Evolutionary conservation across 2,888 invertebrate species (phyloP), one percentile per base, ranked within the genome.

Genomic region (Mylabris sibirica): DNA sequence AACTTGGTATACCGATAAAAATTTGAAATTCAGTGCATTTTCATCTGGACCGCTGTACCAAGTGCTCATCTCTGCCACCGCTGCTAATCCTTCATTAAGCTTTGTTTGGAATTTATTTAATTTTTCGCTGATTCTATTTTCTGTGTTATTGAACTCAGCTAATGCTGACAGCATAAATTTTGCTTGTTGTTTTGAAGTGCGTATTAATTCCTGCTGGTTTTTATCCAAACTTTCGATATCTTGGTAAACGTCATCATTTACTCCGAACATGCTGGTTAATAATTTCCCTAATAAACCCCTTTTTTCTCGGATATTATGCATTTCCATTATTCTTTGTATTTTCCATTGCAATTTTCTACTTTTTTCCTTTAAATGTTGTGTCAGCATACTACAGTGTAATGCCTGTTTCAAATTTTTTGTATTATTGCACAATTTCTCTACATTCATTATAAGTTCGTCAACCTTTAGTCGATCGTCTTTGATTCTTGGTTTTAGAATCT

Each of bases 201-300:
- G 6, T 20, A 65, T 62, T 1, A 68, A 17, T 34, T 68, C 62
- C 0, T 41, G 14, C 62, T 68, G 68, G 57, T 65, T 68, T 57
- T 65, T 62, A 3, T 68, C 44, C 14, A 68, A 35, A 1, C 11
- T 41, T 0, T 61, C 59, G 9, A 68, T 68, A 30, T 68, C 63
- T 30, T 41, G 22, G 34, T 68, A 68, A 1, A 68, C 62, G 59
- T 68, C 59, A 34, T 68, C 62, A 38, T 68, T 68, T 22, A 65
- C 65, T 1, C 68, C 68, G 26, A 68, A 68, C 1, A 65, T 17
- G 1, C 59, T 61, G 1, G 68, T 68, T 24, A 68, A 49, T 0
- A 68, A 41, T 44, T 65, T 24, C 1, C 64, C 64, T 1, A 67
- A 34, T 8, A 64, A 6, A 14, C 64, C 64, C 44, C 67, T 5